Conservation (phyloP, 1,140 invertebrate genomes). For the Pararge aegeria region DNA sequence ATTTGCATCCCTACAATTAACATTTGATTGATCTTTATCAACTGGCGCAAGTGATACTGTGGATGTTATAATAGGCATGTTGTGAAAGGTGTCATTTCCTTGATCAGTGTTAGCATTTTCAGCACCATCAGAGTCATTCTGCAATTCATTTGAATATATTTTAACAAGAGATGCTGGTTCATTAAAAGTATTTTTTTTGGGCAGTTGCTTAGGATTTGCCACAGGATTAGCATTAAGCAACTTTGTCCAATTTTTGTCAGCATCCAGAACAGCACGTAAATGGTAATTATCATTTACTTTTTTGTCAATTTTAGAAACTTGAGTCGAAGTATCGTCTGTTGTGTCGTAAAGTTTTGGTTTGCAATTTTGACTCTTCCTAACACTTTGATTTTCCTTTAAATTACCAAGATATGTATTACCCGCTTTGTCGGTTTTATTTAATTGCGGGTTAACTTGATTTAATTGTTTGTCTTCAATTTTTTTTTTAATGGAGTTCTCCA, state of each 20-base stretch:
- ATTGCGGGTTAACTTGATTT: not conserved
- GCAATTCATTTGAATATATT: not conserved
- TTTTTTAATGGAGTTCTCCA: not conserved
- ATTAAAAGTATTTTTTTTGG: conserved; percentile 40
- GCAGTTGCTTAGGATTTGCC: conserved; percentile 62
- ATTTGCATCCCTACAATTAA: not conserved
- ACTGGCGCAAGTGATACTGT: conserved; percentile 42
- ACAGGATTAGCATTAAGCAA: conserved; percentile 62
- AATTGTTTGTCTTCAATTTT: not conserved
- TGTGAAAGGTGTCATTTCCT: not conserved
- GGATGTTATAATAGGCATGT: conserved; percentile 53
- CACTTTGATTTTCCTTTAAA: not conserved
- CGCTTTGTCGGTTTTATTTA: not conserved
- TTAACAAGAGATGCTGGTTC: not conserved
- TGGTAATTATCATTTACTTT: not conserved
- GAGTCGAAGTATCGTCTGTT: not conserved
- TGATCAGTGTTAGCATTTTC: not conserved
- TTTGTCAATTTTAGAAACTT: not conserved
- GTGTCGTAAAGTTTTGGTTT: not conserved
- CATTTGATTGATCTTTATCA: conserved; percentile 1
- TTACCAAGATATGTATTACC: not conserved
- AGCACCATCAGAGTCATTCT: not conserved
- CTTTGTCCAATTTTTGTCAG: conserved; percentile 29
- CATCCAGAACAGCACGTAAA: conserved; percentile 4
- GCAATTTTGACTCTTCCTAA: not conserved